A percentile compares a stretch with the other conserved stretches of the same genome.
Conservation (phyloP, 2,113 vertebrate genomes). For the Anhinga anhinga region DNA sequence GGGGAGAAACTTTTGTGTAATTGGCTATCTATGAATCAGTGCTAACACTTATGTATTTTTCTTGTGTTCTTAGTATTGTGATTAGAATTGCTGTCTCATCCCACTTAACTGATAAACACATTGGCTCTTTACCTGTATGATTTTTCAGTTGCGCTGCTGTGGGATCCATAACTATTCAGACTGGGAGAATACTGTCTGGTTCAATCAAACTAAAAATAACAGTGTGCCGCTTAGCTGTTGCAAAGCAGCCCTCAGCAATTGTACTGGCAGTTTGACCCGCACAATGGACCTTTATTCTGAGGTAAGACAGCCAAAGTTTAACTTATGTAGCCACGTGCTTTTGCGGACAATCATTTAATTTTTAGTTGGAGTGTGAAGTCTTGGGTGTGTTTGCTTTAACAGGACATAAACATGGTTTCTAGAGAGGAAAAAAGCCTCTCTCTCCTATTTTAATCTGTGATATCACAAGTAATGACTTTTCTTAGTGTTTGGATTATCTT, state of each 20-base stretch:
- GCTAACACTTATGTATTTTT: not conserved
- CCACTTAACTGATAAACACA: not conserved
- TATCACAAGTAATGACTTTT: not conserved
- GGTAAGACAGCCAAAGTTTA: conserved; percentile 65
- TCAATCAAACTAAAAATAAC: conserved; percentile 92
- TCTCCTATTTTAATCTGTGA: not conserved
- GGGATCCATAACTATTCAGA: conserved; percentile 95
- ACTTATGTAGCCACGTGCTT: accelerated
- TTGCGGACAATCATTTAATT: not conserved
- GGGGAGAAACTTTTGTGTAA: not conserved
- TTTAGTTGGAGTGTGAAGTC: not conserved
- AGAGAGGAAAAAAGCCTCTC: accelerated
- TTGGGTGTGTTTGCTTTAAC: not conserved
- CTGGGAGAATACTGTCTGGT: conserved; percentile 93
- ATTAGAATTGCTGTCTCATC: not conserved
- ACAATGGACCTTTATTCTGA: conserved; percentile 91
- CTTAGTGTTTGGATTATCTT: not conserved
- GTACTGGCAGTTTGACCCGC: conserved; percentile 85
- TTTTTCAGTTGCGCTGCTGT: conserved; percentile 88
- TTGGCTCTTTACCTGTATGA: not conserved
- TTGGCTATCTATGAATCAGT: not conserved
- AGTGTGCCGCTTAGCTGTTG: conserved; percentile 96
- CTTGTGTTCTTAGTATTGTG: not conserved
- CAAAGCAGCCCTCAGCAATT: conserved; percentile 84
- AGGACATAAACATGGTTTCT: not conserved